phyloP scores from a whole-genome alignment of 2,113 vertebrate species.

The Globicephala melas region DNA sequence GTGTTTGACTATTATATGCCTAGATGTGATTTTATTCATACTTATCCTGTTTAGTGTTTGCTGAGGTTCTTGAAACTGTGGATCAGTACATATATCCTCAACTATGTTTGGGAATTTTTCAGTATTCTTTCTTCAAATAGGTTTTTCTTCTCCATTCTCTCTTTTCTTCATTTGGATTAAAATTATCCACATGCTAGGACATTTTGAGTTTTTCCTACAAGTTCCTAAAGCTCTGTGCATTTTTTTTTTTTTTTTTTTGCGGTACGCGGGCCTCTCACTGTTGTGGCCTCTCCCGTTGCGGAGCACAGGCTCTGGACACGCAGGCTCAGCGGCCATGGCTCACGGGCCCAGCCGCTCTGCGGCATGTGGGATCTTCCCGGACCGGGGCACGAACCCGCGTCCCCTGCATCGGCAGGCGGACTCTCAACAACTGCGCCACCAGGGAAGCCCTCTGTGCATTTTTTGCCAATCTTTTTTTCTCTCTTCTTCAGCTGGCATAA shows the following conservation, averaged over 20 bases:
- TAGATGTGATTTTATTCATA: background rate
- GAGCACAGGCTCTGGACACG: too few species aligned
- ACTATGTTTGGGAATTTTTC: background rate
- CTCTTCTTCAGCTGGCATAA: background rate
- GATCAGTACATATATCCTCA: background rate
- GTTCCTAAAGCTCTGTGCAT: background rate
- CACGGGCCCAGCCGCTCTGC: too few species aligned
- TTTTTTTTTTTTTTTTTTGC: background rate
- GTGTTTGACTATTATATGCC: background rate
- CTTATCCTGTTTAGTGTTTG: background rate
- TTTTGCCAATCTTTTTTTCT: background rate
- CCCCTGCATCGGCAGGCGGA: too few species aligned
- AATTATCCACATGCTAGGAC: background rate
- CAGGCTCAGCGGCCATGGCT: too few species aligned
- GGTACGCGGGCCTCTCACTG: too few species aligned
- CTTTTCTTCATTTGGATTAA: background rate
- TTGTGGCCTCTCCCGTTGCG: too few species aligned
- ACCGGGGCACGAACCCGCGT: too few species aligned
- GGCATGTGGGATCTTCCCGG: too few species aligned
- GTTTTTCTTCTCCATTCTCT: background rate
- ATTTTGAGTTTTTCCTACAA: background rate
- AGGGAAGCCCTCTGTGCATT: background rate
- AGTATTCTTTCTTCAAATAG: background rate
- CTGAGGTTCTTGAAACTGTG: background rate
- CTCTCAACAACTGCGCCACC: background rate